Conservation (phyloP, 2,113 vertebrate species). For the Chaenocephalus aceratus region DNA sequence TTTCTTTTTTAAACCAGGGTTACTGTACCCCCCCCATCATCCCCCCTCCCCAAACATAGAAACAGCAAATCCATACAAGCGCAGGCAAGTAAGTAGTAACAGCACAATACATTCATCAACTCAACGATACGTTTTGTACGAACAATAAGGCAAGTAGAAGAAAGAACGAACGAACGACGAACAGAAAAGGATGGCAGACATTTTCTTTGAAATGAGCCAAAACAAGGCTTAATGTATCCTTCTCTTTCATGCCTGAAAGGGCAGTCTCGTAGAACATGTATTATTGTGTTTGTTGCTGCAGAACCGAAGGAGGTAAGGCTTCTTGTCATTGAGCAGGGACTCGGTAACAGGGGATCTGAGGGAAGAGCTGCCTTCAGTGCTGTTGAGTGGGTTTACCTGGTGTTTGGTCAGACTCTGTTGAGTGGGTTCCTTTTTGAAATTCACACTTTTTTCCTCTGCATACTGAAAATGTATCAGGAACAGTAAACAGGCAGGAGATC, state of each 20-base stretch:
- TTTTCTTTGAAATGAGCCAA: conserved; percentile 68
- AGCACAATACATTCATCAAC: conserved; percentile 96
- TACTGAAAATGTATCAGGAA: conserved; percentile 36
- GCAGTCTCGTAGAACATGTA: conserved; percentile 37
- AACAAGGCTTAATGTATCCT: conserved; percentile 61
- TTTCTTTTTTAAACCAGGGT: conserved; percentile 68
- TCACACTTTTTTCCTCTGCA: background rate
- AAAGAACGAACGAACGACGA: conserved; percentile 59
- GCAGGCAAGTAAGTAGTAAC: conserved; percentile 98
- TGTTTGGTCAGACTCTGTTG: conserved; percentile 50
- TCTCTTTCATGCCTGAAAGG: conserved; percentile 57
- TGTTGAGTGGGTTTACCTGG: conserved; percentile 59
- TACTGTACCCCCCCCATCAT: conserved; percentile 19
- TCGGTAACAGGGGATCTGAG: conserved; percentile 47
- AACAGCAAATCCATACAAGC: conserved; percentile 91
- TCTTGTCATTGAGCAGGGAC: conserved; percentile 58
- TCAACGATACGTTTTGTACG: conserved; percentile 89
- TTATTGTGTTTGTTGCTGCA: conserved; percentile 36
- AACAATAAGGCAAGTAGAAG: conserved; percentile 91
- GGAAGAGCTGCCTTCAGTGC: conserved; percentile 88
- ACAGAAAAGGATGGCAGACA: conserved; percentile 69
- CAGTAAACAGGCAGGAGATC: conserved; percentile 55
- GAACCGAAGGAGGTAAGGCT: conserved; percentile 64
- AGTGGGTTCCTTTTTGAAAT: background rate
- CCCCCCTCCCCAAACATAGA: conserved; percentile 84